phyloP scores from a whole-genome alignment of 2,797 vertebrate genomes.

The Gymnodraco acuticeps region DNA sequence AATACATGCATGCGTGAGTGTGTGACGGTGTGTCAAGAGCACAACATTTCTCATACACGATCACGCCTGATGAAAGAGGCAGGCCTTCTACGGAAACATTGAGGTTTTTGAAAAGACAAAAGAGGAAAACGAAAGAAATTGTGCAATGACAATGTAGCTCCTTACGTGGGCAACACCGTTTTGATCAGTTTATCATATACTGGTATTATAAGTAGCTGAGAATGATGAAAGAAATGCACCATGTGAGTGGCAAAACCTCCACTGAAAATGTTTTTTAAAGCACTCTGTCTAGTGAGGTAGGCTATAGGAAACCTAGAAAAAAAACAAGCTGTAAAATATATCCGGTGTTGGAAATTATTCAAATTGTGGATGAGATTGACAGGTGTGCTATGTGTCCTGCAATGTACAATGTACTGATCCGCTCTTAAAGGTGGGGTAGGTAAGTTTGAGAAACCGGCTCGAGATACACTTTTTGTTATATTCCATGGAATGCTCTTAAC shows the following conservation, averaged over 20 bases:
- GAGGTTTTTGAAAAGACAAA: slow-evolving; percentile 9
- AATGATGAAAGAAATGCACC: slow-evolving; percentile 34
- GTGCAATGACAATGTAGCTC: background rate
- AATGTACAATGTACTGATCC: background rate
- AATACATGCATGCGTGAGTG: background rate
- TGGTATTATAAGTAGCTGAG: slow-evolving; percentile 13
- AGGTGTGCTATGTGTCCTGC: background rate
- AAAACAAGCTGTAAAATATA: background rate
- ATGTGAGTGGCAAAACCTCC: slow-evolving; percentile 23
- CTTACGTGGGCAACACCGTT: background rate
- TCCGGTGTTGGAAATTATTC: background rate
- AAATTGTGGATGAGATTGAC: background rate
- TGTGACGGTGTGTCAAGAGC: background rate
- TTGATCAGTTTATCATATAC: background rate
- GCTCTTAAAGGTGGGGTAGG: too few species aligned
- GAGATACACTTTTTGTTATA: too few species aligned
- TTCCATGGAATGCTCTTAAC: too few species aligned
- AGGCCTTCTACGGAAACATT: slow-evolving; percentile 15
- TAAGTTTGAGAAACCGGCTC: too few species aligned
- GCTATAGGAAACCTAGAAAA: background rate
- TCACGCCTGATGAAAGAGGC: slow-evolving; percentile 24
- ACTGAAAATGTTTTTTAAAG: slow-evolving; percentile 12
- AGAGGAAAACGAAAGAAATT: background rate
- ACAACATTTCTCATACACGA: slow-evolving; percentile 2
- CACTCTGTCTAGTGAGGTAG: slow-evolving; percentile 9